A percentile compares a stretch with the other conserved stretches of the same genome.
Evolutionary conservation across 2,888 invertebrate species (phyloP).

Genomic region (Megaustenia siamemsis): DNA sequence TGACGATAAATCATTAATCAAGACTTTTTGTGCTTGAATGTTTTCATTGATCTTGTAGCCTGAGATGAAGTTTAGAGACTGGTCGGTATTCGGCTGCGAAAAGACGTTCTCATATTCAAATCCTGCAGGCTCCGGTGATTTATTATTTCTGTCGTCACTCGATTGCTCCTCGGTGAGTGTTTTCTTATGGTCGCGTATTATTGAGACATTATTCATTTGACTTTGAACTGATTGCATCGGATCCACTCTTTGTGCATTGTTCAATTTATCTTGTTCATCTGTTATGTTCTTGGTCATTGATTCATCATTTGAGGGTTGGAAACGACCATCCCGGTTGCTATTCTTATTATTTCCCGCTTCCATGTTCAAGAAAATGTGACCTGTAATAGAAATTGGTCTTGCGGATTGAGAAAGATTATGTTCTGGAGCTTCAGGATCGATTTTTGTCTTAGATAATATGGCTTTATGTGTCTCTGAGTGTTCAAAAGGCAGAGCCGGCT

Average conservation of each 20-base stretch:
- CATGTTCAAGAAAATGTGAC: too few species aligned
- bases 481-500: too few species aligned
- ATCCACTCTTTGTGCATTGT: neutral
- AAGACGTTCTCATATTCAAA: too few species aligned
- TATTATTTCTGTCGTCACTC: neutral
- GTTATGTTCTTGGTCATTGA: neutral
- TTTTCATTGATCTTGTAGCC: neutral
- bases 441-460: too few species aligned
- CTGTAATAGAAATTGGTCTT: neutral
- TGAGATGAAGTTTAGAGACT: neutral
- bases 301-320: too few species aligned
- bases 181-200: too few species aligned
- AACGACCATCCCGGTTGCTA: too few species aligned
- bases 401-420: neutral
- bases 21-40: neutral
- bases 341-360: too few species aligned
- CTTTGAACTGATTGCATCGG: neutral
- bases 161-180: neutral
- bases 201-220: neutral
- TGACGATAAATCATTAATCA: neutral
- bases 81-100: neutral
- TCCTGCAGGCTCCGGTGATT: too few species aligned
- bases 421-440: neutral
- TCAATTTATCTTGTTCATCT: neutral
- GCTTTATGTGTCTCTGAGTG: too few species aligned